Evolutionary conservation across 1,140 invertebrate genomes (phyloP), one percentile per base, ranked within the genome.

Genomic region (Drosophila hydei): DNA sequence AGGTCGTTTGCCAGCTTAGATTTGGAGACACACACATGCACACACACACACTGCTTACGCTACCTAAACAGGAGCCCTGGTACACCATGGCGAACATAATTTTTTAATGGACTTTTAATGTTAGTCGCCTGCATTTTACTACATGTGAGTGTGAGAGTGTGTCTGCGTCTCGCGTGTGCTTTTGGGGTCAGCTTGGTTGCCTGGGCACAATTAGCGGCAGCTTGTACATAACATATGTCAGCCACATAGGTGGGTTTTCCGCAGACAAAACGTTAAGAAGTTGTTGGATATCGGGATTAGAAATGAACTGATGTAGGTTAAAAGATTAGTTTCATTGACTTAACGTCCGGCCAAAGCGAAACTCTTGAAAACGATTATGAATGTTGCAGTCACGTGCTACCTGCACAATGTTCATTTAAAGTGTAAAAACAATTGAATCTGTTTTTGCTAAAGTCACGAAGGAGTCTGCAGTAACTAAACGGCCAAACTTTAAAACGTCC

Each of bases 21-120:
- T 59, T 56, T 70, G 75, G 54, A 74, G 42, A 48, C 58, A 45
- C 45, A 21, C 42, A 45, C 16, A 47, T 11, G n/a, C 5, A 16
- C n/a, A 16, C 21, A 25, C 2, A n/a, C 11, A 65, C 54, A 61
- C 47, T 33, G 36, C 27, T 25, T 14, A 63, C 38, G 52, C 67
- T 62, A 71, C 72, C 74, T 68, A 71, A 84, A 84, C 79, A 75
- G 80, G 61, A 79, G 77, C 63, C 27, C 36, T 50, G 36, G 11
- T 36, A 68, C 63, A 63, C 75, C 62, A 69, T 56, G 61, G 65
- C 54, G 62, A 84, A 84, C 77, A 85, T 83, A 70, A 88, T 77
- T 87, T 85, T 85, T 87, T 84, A 85, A 85, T 85, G 81, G 81
- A 85, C 81, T 85, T 85, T 85, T 85, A 85, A 85, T 85, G 81